A percentile compares a stretch with the other conserved stretches of the same genome.
Conservation (phyloP, 2,797 vertebrate species). For the Parauchenoglanis ngamensis region DNA sequence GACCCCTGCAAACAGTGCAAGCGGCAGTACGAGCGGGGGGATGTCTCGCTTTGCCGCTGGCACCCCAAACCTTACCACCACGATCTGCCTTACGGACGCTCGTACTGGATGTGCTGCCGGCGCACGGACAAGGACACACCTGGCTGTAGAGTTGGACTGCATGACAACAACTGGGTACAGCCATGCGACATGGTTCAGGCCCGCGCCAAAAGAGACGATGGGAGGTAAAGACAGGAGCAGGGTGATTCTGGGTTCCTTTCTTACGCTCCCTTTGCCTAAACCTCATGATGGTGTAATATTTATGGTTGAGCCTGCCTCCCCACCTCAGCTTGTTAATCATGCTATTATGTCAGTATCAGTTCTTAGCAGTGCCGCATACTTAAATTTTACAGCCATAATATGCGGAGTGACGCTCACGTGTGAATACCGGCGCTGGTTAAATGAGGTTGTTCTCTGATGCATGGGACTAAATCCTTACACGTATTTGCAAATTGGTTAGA, state of each 20-base stretch:
- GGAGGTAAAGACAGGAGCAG: slow-evolving; percentile 71
- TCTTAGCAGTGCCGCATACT: slow-evolving; percentile 56
- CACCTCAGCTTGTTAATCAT: slow-evolving; percentile 53
- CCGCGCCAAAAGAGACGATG: slow-evolving; percentile 74
- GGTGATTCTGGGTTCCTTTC: slow-evolving; percentile 40
- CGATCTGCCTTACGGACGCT: slow-evolving; percentile 97
- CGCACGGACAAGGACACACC: slow-evolving; percentile 88
- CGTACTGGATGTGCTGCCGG: slow-evolving; percentile 99
- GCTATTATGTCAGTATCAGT: slow-evolving; percentile 59
- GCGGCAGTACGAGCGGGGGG: slow-evolving; percentile 87
- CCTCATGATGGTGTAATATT: slow-evolving; percentile 60
- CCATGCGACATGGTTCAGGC: slow-evolving; percentile 76
- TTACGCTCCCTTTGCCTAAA: slow-evolving; percentile 56
- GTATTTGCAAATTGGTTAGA: slow-evolving; percentile 52
- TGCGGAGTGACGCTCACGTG: slow-evolving; percentile 40
- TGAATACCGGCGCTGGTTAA: slow-evolving; percentile 46
- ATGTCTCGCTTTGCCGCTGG: slow-evolving; percentile 95
- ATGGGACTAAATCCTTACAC: slow-evolving; percentile 54
- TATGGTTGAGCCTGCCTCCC: slow-evolving; percentile 56
- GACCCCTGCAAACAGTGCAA: slow-evolving; percentile 98
- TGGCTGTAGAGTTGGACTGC: slow-evolving; percentile 89
- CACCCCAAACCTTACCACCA: slow-evolving; percentile 99
- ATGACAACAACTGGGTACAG: slow-evolving; percentile 96
- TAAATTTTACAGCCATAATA: slow-evolving; percentile 37
- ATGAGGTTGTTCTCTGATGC: slow-evolving; percentile 55